These are phyloP conservation scores for Gobio gobio DNA, from an alignment of 2,113 vertebrate species.

Conservation along the genomic window DNA sequence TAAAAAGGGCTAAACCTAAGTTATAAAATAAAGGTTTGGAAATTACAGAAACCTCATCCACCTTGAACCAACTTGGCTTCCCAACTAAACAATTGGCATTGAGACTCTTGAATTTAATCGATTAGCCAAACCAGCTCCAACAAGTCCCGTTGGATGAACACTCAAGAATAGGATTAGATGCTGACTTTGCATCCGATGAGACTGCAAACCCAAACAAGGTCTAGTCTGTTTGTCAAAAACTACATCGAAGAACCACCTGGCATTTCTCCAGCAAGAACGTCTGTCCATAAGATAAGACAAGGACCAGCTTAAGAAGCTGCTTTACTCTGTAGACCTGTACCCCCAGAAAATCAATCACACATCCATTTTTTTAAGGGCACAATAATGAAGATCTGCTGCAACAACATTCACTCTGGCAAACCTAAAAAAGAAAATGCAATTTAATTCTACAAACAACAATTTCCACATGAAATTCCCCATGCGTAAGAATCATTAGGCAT, in stretches of 20 bases:
- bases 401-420: conserved; percentile 78
- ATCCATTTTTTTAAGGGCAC: conserved; percentile 70
- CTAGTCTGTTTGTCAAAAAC: conserved; percentile 32
- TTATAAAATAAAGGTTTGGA: neutral
- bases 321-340: conserved; percentile 85
- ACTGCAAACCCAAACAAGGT: conserved; percentile 20
- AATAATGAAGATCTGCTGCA: conserved; percentile 78
- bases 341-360: conserved; percentile 76
- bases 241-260: conserved; percentile 53
- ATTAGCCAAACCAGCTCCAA: conserved; percentile 26
- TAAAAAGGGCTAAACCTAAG: neutral
- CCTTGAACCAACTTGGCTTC: conserved; percentile 35
- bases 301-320: conserved; percentile 79
- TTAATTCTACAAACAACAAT: conserved; percentile 76
- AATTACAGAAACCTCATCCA: conserved; percentile 42
- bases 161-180: conserved; percentile 26
- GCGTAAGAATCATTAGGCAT: conserved; percentile 48
- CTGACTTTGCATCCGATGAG: conserved; percentile 24
- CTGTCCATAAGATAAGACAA: conserved; percentile 70
- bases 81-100: conserved; percentile 27
- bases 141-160: conserved; percentile 18
- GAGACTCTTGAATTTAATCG: conserved; percentile 28
- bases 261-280: conserved; percentile 62
- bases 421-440: conserved; percentile 85
- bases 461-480: conserved; percentile 61